A percentile compares a stretch with the other conserved stretches of the same genome.
These are phyloP conservation scores for Tetramorium simillimum DNA, from an alignment of 1,140 invertebrate species.

Conservation along the genomic window DNA sequence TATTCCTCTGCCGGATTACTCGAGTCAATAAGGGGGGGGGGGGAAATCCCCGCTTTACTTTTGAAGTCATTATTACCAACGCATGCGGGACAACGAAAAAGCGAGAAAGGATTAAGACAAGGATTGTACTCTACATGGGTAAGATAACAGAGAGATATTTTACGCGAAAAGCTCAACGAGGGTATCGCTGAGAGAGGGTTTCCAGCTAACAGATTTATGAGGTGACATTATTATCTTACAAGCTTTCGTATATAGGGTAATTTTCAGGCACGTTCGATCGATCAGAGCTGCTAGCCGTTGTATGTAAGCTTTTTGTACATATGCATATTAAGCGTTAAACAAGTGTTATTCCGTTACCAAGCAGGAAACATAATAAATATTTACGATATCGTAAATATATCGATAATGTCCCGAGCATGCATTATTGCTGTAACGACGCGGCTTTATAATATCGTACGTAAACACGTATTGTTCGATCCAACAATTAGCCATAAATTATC, in stretches of 20 bases:
- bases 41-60: not conserved
- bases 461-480: slow-evolving; percentile 49
- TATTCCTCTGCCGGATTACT: not conserved
- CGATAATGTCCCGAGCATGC: slow-evolving; percentile 27
- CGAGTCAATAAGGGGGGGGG: not conserved
- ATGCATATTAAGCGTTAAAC: slow-evolving; percentile 32
- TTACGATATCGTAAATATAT: slow-evolving; percentile 3
- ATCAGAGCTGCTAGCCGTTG: not conserved
- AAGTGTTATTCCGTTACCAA: slow-evolving; percentile 15
- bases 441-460: slow-evolving; percentile 53
- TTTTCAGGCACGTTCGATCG: slow-evolving; percentile 13
- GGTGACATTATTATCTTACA: slow-evolving; percentile 18
- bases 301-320: slow-evolving; percentile 7
- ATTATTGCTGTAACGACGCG: slow-evolving; percentile 31
- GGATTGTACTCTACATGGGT: too few relatives aligned
- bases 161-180: not conserved
- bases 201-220: not conserved
- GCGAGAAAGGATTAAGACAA: not conserved
- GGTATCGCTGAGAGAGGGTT: not conserved
- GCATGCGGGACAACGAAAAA: not conserved
- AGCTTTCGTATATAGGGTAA: slow-evolving; percentile 6
- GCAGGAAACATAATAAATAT: slow-evolving; percentile 43
- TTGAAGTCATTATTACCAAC: not conserved
- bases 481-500: slow-evolving; percentile 57
- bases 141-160: slow-evolving; percentile 20